Evolutionary conservation across 1,140 invertebrate species (phyloP).

Genomic region (Chlorops oryzae): DNA sequence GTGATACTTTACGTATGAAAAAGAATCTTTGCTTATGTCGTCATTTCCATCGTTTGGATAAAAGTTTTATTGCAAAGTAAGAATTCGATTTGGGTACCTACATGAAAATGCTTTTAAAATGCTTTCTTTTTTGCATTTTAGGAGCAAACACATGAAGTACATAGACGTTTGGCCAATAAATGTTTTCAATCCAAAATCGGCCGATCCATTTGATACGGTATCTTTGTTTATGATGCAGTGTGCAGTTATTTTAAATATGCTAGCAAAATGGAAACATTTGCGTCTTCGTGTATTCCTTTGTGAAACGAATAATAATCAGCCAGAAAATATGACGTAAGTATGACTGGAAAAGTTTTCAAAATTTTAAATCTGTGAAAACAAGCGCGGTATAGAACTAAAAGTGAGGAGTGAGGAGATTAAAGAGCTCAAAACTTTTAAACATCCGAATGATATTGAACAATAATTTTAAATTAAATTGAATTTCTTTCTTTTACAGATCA

Average conservation of each 20-base stretch:
- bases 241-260: constrained; percentile 94
- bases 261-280: constrained; percentile 74
- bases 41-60: constrained; percentile 82
- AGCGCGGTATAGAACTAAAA: no score
- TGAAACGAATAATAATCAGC: constrained; percentile 46
- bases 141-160: constrained; percentile 61
- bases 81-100: constrained; percentile 6
- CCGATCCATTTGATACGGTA: constrained; percentile 76
- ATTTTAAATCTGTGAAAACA: no score
- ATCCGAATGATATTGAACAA: no score
- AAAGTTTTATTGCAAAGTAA: constrained; percentile 62
- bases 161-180: constrained; percentile 98
- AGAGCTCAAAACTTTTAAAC: no score
- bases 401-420: no score
- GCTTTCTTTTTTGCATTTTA: constrained; percentile 29
- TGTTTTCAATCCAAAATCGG: constrained; percentile 68
- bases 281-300: constrained; percentile 80
- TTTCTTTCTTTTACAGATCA: constrained; percentile 22
- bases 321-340: background rate
- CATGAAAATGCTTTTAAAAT: constrained; percentile 1
- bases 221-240: constrained; percentile 94
- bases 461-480: background rate
- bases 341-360: background rate
- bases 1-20: constrained; percentile 80
- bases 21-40: constrained; percentile 93